Percentiles rank a stretch among this genome's conserved stretches.
Conservation (phyloP, 2,888 invertebrate genomes). For the Tridacna gigas region DNA sequence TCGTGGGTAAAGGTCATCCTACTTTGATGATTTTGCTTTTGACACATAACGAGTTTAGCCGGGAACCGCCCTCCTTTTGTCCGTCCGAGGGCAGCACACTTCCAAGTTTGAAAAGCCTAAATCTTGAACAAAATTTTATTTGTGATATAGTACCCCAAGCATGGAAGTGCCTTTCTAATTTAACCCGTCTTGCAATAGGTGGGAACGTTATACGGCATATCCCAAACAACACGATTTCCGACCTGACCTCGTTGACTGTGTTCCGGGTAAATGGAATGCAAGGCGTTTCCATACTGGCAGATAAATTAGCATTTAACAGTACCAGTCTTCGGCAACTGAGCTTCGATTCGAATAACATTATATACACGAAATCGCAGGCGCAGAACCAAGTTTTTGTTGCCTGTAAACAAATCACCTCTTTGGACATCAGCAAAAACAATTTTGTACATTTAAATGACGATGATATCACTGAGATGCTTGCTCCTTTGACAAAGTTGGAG, state of each 20-base stretch:
- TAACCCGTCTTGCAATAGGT: not conserved
- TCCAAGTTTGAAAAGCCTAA: not conserved
- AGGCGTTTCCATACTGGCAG: too few relatives aligned
- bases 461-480: slow-evolving; percentile 2
- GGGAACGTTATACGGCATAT: not conserved
- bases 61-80: not conserved
- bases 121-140: slow-evolving; percentile 5
- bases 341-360: not conserved
- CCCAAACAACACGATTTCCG: slow-evolving; percentile 14
- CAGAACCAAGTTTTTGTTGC: not conserved
- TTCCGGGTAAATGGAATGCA: not conserved
- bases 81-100: not conserved
- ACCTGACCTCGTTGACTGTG: not conserved
- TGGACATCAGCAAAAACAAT: slow-evolving; percentile 5
- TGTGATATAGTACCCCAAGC: not conserved
- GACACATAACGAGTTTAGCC: not conserved
- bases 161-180: not conserved
- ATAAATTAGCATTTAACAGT: slow-evolving; percentile 1
- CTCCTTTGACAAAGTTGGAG: slow-evolving; percentile 16
- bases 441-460: not conserved
- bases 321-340: not conserved
- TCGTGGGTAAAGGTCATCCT: not conserved
- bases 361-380: not conserved
- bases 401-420: not conserved
- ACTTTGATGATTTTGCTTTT: not conserved